A percentile compares a stretch with the other conserved stretches of the same genome.
These are phyloP conservation scores for Ispidina lecontei DNA, from an alignment of 2,797 vertebrate species.

Conservation along the genomic window DNA sequence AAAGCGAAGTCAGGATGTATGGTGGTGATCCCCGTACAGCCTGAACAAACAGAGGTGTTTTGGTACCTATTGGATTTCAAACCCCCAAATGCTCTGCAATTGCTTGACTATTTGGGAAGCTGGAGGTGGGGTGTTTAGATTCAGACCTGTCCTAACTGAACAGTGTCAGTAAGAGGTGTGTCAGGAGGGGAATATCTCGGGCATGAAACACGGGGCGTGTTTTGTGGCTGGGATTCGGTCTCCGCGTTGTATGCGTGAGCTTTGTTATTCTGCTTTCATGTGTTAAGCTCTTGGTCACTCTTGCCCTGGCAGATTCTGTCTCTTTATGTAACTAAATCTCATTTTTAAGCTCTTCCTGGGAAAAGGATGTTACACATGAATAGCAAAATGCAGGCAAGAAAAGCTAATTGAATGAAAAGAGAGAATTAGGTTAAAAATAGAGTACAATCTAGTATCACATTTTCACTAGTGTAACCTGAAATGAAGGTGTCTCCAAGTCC, in stretches of 20 bases:
- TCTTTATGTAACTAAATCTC: constrained; percentile 68
- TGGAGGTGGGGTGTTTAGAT: not conserved
- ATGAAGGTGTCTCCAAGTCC: constrained; percentile 80
- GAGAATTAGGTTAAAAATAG: constrained; percentile 81
- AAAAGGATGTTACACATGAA: constrained; percentile 67
- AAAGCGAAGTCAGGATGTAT: not conserved
- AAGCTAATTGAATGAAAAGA: constrained; percentile 80
- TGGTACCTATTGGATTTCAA: not conserved
- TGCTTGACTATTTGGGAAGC: not conserved
- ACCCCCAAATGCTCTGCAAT: not conserved
- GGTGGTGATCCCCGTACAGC: not conserved
- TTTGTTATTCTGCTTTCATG: not conserved
- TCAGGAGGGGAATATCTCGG: not conserved
- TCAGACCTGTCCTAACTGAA: not conserved
- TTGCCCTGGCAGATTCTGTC: constrained; percentile 39
- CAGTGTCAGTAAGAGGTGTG: not conserved
- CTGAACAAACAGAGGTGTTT: not conserved
- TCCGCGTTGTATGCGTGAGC: not conserved
- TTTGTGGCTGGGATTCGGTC: rapidly evolving
- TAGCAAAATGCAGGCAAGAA: constrained; percentile 76
- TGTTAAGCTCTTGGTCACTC: constrained; percentile 29
- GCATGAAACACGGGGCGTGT: not conserved
- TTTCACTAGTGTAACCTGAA: constrained; percentile 78
- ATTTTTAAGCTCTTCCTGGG: constrained; percentile 63
- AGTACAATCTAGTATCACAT: constrained; percentile 76